These are phyloP conservation scores for Brachymystax lenok DNA, from an alignment of 2,797 vertebrate genomes.

Conservation along the genomic window DNA sequence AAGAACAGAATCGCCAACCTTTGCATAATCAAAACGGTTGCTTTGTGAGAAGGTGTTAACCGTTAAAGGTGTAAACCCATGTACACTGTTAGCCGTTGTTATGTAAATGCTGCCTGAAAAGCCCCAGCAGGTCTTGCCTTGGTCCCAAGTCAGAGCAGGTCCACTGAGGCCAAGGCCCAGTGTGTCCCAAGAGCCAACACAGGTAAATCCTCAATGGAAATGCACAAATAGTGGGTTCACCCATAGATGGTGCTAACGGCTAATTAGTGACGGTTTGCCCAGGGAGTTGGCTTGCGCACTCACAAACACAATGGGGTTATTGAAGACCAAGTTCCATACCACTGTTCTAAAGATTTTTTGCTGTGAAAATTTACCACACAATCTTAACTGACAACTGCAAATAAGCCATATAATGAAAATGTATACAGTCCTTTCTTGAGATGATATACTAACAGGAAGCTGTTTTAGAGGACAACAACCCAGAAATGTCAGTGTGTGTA, in stretches of 20 bases:
- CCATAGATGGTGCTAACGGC: background rate
- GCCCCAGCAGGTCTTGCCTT: too few species aligned
- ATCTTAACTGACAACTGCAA: background rate
- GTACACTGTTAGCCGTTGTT: too few species aligned
- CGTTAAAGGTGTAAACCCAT: too few species aligned
- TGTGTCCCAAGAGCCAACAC: too few species aligned
- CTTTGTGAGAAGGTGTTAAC: too few species aligned
- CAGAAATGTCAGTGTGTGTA: background rate
- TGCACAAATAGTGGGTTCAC: background rate
- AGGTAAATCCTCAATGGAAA: too few species aligned
- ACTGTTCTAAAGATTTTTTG: background rate
- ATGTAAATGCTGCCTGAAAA: too few species aligned
- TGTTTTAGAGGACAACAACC: background rate
- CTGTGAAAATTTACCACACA: background rate
- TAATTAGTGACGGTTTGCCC: too few species aligned
- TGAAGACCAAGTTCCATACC: background rate
- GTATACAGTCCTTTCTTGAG: slow-evolving; percentile 15
- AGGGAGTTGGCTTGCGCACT: background rate
- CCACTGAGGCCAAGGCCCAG: too few species aligned
- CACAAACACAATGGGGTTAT: background rate
- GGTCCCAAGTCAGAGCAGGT: too few species aligned
- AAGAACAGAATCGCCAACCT: too few species aligned
- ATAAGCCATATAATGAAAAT: background rate
- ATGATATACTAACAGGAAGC: background rate
- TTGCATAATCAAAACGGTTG: too few species aligned